Conservation (phyloP, 37 sponge, comb jelly and placozoan species). For the Eunapius fragilis region DNA sequence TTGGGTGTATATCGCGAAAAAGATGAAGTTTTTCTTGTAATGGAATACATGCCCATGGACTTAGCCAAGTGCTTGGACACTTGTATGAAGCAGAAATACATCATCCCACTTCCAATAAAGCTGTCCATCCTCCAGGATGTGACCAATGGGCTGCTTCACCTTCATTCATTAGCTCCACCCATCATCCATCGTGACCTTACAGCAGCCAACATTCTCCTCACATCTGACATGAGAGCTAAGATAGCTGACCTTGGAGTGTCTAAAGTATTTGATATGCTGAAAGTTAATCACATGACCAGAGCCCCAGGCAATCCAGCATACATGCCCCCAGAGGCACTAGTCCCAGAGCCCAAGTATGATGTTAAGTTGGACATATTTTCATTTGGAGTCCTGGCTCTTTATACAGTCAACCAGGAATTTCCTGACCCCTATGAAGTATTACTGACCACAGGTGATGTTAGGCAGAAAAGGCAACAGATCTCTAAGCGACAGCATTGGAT, state of each 20-base stretch:
- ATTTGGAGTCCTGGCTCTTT: background rate
- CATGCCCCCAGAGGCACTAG: conserved; percentile 11
- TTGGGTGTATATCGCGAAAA: background rate
- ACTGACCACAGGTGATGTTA: too few species aligned
- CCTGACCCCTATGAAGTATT: too few species aligned
- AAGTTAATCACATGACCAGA: background rate
- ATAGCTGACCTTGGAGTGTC: conserved; percentile 5
- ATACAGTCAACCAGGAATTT: background rate
- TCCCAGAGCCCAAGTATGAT: background rate
- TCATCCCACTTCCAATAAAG: too few species aligned
- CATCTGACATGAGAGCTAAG: conserved; percentile 7
- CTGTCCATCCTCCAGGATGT: background rate
- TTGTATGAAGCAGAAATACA: too few species aligned
- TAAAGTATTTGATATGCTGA: background rate
- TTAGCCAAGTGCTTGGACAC: background rate
- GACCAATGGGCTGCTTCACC: background rate
- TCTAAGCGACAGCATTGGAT: too few species aligned
- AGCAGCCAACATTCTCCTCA: background rate
- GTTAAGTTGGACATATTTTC: conserved; percentile 1
- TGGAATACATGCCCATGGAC: conserved; percentile 6
- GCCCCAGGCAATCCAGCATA: conserved; percentile 3
- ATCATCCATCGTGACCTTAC: conserved; percentile 8
- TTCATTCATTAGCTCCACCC: background rate
- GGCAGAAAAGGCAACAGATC: too few species aligned
- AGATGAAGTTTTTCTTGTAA: background rate